Percentiles rank a stretch among this genome's conserved stretches.
These are phyloP conservation scores for Semnopithecus entellus DNA, from an alignment of 2,113 vertebrate genomes.

Conservation along the genomic window DNA sequence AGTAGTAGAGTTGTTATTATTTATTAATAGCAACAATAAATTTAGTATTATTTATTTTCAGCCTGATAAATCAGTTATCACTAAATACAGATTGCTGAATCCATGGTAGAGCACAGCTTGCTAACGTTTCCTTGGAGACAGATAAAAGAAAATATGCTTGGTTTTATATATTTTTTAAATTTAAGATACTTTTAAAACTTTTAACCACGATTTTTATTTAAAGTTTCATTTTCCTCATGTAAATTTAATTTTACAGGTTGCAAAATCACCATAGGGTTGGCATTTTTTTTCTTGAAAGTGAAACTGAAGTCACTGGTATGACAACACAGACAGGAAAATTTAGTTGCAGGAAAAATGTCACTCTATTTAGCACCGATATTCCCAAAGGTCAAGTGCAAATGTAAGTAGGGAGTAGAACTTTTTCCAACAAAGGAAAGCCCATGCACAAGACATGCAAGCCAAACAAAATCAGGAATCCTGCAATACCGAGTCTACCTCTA, in stretches of 20 bases:
- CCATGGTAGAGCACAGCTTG: not conserved
- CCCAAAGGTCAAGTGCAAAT: not conserved
- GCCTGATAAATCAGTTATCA: not conserved
- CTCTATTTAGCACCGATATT: not conserved
- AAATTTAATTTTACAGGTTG: constrained; percentile 38
- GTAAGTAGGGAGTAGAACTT: not conserved
- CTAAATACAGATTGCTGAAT: constrained; percentile 5
- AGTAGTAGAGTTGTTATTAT: not conserved
- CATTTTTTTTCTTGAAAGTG: constrained; percentile 8
- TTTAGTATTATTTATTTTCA: not conserved
- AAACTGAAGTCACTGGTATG: constrained; percentile 10
- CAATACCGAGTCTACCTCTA: not conserved
- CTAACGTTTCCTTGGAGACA: not conserved
- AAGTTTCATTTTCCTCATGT: not conserved
- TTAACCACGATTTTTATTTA: not conserved
- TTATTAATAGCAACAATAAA: not conserved
- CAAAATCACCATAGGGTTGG: not conserved
- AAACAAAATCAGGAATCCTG: constrained; percentile 4
- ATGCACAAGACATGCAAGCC: not conserved
- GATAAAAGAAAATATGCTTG: constrained; percentile 3
- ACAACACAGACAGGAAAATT: constrained; percentile 12
- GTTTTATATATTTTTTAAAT: not conserved
- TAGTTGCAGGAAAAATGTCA: not conserved
- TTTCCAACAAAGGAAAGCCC: not conserved
- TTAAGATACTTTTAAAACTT: not conserved